phyloP scores from a whole-genome alignment of 2,888 invertebrate genomes.

The Cataglyphis cursor region DNA sequence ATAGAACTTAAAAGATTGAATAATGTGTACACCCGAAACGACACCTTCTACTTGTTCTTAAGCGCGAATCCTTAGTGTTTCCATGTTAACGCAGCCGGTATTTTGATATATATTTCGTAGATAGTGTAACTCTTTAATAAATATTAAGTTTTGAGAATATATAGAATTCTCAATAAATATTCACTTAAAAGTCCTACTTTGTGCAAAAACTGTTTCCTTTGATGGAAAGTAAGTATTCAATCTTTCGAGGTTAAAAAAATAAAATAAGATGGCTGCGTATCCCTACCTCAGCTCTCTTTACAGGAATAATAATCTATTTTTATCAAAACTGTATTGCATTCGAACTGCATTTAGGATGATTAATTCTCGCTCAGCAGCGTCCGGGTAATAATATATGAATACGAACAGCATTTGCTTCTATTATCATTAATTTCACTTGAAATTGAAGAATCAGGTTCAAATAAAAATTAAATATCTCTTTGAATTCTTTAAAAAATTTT shows the following conservation, averaged over 20 bases:
- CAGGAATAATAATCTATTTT: conserved; percentile 30
- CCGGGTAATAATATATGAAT: not conserved
- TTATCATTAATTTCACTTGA: not conserved
- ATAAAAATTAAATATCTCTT: not conserved
- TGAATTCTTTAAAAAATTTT: not conserved
- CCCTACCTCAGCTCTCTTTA: conserved; percentile 40
- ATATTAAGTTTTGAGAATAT: not conserved
- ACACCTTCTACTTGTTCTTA: not conserved
- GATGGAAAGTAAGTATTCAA: not conserved
- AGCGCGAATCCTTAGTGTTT: conserved; percentile 12
- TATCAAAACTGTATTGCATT: conserved; percentile 12
- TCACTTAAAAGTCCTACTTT: not conserved
- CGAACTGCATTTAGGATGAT: conserved; percentile 18
- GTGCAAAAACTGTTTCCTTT: not conserved
- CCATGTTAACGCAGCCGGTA: conserved; percentile 1
- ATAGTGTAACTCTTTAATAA: not conserved
- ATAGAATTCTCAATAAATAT: not conserved
- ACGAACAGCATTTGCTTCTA: not conserved
- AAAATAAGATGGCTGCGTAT: conserved; percentile 21
- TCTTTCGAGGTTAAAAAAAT: conserved; percentile 5
- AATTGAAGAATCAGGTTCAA: not conserved
- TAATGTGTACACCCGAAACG: conserved; percentile 5
- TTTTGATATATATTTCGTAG: conserved; percentile 13
- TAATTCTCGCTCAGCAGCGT: conserved; percentile 25
- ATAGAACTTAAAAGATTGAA: not conserved